These are phyloP conservation scores for Rhineura floridana DNA, from an alignment of 2,113 vertebrate species.

Conservation along the genomic window DNA sequence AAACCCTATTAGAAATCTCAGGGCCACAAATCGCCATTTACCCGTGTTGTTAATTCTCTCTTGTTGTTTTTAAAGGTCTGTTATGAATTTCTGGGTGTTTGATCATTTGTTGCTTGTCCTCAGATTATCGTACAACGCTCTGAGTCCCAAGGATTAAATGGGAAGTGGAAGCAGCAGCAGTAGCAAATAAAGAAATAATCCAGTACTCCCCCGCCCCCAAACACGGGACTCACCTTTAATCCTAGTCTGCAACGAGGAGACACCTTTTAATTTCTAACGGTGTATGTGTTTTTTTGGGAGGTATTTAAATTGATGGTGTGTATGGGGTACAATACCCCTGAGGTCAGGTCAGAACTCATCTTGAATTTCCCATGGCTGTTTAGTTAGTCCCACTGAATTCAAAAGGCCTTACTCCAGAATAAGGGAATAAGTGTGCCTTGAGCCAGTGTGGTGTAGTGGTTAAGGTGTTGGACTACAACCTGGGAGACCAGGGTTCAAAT, in stretches of 20 bases:
- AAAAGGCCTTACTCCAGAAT: not conserved
- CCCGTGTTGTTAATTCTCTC: no score
- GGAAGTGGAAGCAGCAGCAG: not conserved
- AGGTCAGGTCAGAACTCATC: not conserved
- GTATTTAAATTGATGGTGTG: not conserved
- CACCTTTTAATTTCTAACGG: not conserved
- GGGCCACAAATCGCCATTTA: not conserved
- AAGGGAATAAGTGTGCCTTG: no score
- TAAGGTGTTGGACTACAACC: no score
- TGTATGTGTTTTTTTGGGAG: not conserved
- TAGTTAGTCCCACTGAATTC: not conserved
- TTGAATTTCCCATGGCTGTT: no score
- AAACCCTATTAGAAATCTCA: no score
- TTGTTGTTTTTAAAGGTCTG: no score
- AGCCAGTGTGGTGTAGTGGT: no score
- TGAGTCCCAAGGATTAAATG: not conserved
- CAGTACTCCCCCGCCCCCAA: not conserved
- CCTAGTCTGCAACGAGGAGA: not conserved
- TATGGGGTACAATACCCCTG: not conserved
- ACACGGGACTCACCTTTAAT: not conserved
- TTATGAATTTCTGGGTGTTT: not conserved
- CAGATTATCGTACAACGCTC: not conserved
- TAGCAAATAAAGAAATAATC: not conserved
- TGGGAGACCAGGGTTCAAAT: no score
- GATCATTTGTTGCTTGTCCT: not conserved